Evolutionary conservation across 2,888 invertebrate species (phyloP), one percentile per base, ranked within the genome.

Genomic region (Heliconius sara): DNA sequence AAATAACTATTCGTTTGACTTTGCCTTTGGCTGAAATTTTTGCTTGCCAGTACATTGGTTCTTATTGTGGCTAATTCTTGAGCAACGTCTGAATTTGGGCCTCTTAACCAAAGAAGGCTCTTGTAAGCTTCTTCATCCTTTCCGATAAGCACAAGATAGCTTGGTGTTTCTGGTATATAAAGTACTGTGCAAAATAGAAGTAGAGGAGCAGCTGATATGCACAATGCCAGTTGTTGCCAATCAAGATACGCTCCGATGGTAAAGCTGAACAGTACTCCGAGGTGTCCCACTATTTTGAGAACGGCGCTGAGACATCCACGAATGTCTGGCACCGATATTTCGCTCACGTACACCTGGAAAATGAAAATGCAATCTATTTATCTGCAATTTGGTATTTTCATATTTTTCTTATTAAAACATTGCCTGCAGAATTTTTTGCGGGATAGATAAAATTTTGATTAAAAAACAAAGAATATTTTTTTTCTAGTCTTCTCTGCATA

Each of bases 111-210:
- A 74, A 97, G 96, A 27, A 99, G 92, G 63, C 98, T 97, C 87
- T 95, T 95, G 83, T 95, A 95, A 0, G 95, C 95, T 85, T 95
- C 95, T 82, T 96, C 96, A 86, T 98, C 97, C 87, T 96, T 96
- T 3, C 98, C 98, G 78, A 97, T 96, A 3, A 98, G 95, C 6
- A 98, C 97, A 81, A 98, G 95, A 91, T 97, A 98, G 88, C 98
- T 97, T 25, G 99, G 99, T 65, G 98, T 98, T 94, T 99, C 99
- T 52, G 98, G 98, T 87, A 98, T 97, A 89, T 97, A 97, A 76
- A 97, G 96, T 79, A 97, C 96, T 10, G 97, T 96, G 82, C 97
- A 94, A 91, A 98, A 97, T 81, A 98, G 96, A 81, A 97, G 96
- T 77, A 97, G 94, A 2, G 98, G 97, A 13, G 97, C 97, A 63